Base-by-base conservation (phyloP, 2,113 vertebrate species). In the Ammodytes marinus region DNA sequence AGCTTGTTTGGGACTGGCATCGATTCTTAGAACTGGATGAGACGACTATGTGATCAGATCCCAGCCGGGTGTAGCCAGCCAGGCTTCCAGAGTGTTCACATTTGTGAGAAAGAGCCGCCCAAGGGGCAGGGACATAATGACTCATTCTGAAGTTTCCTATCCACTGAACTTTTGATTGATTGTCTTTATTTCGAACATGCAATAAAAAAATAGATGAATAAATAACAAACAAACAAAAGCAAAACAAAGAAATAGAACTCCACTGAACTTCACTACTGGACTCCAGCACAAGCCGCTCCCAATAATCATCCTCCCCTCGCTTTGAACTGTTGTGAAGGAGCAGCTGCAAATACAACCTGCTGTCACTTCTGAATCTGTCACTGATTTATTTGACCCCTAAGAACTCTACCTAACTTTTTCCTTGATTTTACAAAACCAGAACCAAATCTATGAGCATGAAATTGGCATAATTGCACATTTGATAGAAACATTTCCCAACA, bases 101-200 rank as follows among this genome's bases (percentile, higher is more conserved):
- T 89, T 82, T 81, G 42, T 39, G 69, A 57, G 61, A 80, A 73
- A 65, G 50, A 75, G 42, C 9, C 59, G 71, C 80, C 67, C 55
- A 58, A 71, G 55, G 69, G 68, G 53, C 53, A 69, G 61, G 63
- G 69, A 65, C 9, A 13, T 66, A 61, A 27, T 83, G 84, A 89
- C 58, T 86, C 86, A 86, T 71, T 50, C 55, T 57, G 37, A 80
- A 80, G 77, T 82, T 83, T 89, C 87, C 83, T 67, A 63, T 78
- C 84, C 53, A 60, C 67, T 65, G 60, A 66, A 69, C 59, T 64
- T 65, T n/a, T n/a, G n/a, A n/a, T n/a, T n/a, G n/a, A n/a, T n/a
- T n/a, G n/a, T n/a, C n/a, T n/a, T n/a, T n/a, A n/a, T n/a, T n/a
- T n/a, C n/a, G n/a, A n/a, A n/a, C n/a, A n/a, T n/a, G n/a, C n/a